Percentiles rank a stretch among this genome's conserved stretches.
phyloP scores from a whole-genome alignment of 2,888 invertebrate genomes.

The Platerodrilus igneus region DNA sequence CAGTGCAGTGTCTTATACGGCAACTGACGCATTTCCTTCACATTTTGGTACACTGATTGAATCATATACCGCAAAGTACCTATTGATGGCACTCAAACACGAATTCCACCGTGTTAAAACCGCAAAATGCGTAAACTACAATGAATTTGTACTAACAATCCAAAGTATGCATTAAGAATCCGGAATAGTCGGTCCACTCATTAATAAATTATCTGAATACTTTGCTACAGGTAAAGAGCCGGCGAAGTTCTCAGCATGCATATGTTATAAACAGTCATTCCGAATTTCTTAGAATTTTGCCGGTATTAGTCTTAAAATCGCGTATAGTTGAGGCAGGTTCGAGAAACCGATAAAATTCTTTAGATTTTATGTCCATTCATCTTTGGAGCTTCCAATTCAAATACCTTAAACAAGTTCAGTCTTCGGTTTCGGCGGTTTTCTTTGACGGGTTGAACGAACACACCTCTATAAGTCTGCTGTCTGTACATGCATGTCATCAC shows the following conservation, averaged over 20 bases:
- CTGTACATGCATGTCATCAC: slow-evolving; percentile 21
- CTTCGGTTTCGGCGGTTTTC: slow-evolving; percentile 9
- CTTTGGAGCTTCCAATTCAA: too few relatives aligned
- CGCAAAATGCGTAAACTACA: slow-evolving; percentile 18
- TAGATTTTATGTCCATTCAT: slow-evolving; percentile 20
- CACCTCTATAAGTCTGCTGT: slow-evolving; percentile 10
- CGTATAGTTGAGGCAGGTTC: slow-evolving; percentile 22
- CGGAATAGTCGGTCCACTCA: slow-evolving; percentile 12
- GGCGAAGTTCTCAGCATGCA: slow-evolving; percentile 15
- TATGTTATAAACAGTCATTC: slow-evolving; percentile 16
- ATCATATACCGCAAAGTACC: slow-evolving; percentile 10
- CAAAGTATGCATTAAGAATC: slow-evolving; percentile 15
- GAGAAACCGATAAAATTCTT: slow-evolving; percentile 20
- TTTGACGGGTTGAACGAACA: slow-evolving; percentile 11
- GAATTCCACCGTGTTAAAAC: slow-evolving; percentile 7
- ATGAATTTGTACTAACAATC: slow-evolving; percentile 11
- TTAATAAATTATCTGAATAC: too few relatives aligned
- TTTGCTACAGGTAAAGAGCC: slow-evolving; percentile 3
- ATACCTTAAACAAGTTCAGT: slow-evolving; percentile 16
- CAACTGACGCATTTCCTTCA: slow-evolving; percentile 24
- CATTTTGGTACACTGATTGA: slow-evolving; percentile 8
- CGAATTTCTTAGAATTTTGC: slow-evolving; percentile 14
- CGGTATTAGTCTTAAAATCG: slow-evolving; percentile 16
- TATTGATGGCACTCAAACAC: slow-evolving; percentile 1
- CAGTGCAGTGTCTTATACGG: slow-evolving; percentile 15